Base-by-base conservation (phyloP, 2,797 vertebrate species). In the Coregonus ussuriensis region DNA sequence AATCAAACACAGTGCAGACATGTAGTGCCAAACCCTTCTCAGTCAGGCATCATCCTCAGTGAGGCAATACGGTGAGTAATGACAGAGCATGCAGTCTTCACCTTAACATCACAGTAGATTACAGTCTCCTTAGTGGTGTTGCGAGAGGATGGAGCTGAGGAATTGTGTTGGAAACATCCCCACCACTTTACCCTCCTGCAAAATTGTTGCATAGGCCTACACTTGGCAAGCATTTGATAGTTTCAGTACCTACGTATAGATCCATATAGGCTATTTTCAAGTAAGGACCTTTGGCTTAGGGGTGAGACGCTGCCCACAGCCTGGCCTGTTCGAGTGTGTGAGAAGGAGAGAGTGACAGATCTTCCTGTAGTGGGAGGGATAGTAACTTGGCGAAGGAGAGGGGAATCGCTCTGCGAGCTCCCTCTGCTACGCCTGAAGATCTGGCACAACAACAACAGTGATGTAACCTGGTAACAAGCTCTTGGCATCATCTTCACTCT, bases 391-490 rank as follows among this genome's bases (percentile, higher is more conserved):
- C 91, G 89, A 86, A 87, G 85, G 85, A 88, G 87, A 90, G 88
- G 88, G 91, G 91, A 93, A 91, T 81, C 84, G 78, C 91, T 88
- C 86, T 89, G 91, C 84, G 85, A 92, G 91, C 87, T 91, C 29
- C 90, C 90, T 85, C 93, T 85, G 88, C 92, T 90, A 89, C 77
- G 89, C 92, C 91, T 47, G 85, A 91, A 94, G 93, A 93, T 90
- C 89, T 94, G 92, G 93, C 93, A 91, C 84, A 82, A 82, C 53
- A 94, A 47, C 41, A 47, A 93, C 93, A 93, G 91, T 92, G 92
- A 92, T 92, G 93, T 95, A 93, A 93, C 94, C 93, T 93, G 92
- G 93, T 94, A 95, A 95, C 94, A 89, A 93, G 93, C 79, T 87
- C 86, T 89, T 91, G 91, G 91, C 92, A 91, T 90, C 92, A 91